Base-by-base conservation (phyloP, 37 sponge, comb jelly and placozoan genomes). In the Crambe crambe region DNA sequence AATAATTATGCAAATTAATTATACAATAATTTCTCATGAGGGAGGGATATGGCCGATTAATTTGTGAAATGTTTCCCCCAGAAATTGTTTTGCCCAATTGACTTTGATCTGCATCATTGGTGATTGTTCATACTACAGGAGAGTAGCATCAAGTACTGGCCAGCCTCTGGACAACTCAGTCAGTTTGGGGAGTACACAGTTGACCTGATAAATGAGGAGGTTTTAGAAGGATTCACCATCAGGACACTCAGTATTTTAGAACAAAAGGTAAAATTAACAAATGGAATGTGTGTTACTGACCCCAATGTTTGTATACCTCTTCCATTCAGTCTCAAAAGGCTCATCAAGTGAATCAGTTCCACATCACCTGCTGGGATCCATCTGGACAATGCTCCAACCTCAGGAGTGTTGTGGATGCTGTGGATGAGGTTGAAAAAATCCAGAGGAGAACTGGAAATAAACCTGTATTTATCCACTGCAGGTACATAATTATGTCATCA, bases 391-490 rank as follows among this genome's bases (percentile, higher is more conserved):
- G 59, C 77, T 78, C 86, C 57, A 81, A 74, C 70, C 72, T 78
- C 26, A 73, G 80, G 22, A 74, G 71, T 41, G 73, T 95, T 58
- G 74, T 81, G 37, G 92, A 88, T 56, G 73, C 91, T 65, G 86
- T 95, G 22, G 89, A 83, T 22, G 86, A 91, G 76, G 78, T 96
- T 4, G 34, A 81, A 60, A 89, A 89, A 56, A 76, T 86, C 23
- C 96, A 96, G 80, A 68, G 58, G 76, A 87, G 63, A 26, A 83
- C 82, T 70, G 88, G 93, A 3, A 92, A 92, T 80, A 79, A 85
- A 30, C 92, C 96, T 35, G 79, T 95, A 51, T 75, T 85, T 22
- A 87, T 91, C 47, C 96, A 95, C 78, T 91, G 92, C 96, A 91
- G 83, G 95, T 91, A 51, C 51, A 47, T 47, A 6, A 47, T 47